These are phyloP conservation scores for Cebidichthys violaceus DNA, from an alignment of 2,113 vertebrate species.

Conservation along the genomic window DNA sequence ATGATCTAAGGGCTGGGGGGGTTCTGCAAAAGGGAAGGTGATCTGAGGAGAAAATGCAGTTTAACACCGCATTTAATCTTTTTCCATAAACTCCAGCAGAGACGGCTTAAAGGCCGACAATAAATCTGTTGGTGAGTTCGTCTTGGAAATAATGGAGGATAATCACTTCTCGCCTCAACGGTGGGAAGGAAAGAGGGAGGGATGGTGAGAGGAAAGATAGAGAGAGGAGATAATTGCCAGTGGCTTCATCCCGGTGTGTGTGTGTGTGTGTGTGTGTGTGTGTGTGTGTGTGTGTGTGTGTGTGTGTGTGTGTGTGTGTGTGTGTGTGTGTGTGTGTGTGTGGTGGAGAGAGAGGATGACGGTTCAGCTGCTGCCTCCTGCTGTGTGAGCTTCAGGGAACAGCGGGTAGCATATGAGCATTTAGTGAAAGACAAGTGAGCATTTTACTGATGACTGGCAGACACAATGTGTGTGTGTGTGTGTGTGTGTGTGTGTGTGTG, in stretches of 20 bases:
- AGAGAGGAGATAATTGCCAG: constrained; percentile 50
- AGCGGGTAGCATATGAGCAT: constrained; percentile 53
- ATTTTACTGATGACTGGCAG: constrained; percentile 43
- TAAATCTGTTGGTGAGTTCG: constrained; percentile 76
- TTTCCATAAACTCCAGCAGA: constrained; percentile 65
- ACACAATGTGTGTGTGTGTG: constrained; percentile 28
- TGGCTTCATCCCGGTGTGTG: constrained; percentile 40
- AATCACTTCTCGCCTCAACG: constrained; percentile 53
- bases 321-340: constrained; percentile 29
- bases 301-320: constrained; percentile 26
- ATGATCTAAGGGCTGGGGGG: constrained; percentile 18
- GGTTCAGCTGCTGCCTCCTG: constrained; percentile 55
- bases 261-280: constrained; percentile 29
- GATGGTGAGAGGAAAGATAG: constrained; percentile 37
- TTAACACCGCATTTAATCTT: constrained; percentile 71
- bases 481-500: not conserved
- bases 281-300: constrained; percentile 28
- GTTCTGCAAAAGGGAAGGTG: constrained; percentile 40
- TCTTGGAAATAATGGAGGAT: constrained; percentile 64
- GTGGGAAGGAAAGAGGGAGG: constrained; percentile 42
- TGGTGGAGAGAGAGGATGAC: constrained; percentile 38
- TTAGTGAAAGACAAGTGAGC: constrained; percentile 51
- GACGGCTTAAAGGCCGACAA: constrained; percentile 61
- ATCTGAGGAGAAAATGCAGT: constrained; percentile 61
- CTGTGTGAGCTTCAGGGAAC: constrained; percentile 54